Evolutionary conservation across 2,888 invertebrate species (phyloP).

Genomic region (Cetonia aurata): DNA sequence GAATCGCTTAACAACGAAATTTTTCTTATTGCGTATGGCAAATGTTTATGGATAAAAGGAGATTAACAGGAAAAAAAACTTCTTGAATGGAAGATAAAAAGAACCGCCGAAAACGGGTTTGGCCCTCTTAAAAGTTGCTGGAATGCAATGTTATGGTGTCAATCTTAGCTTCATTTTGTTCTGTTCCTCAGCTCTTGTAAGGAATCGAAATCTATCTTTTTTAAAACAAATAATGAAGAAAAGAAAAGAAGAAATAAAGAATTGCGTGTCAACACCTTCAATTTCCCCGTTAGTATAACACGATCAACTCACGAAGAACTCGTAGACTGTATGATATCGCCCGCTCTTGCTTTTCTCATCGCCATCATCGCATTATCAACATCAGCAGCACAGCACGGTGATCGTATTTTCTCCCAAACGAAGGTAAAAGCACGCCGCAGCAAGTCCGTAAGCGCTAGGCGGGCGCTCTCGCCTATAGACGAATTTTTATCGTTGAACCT

Average conservation of each 20-base stretch:
- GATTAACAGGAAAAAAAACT: too few species aligned
- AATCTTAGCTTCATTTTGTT: too few species aligned
- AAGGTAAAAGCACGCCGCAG: constrained; percentile 28
- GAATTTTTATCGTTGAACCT: constrained; percentile 45
- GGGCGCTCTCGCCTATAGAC: constrained; percentile 21
- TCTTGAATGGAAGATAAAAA: too few species aligned
- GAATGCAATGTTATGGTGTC: background rate
- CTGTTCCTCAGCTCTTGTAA: too few species aligned
- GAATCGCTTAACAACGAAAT: too few species aligned
- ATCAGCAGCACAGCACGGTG: background rate
- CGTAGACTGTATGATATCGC: background rate
- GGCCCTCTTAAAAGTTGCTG: too few species aligned
- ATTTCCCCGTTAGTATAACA: constrained; percentile 13
- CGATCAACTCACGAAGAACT: background rate
- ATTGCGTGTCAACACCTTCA: constrained; percentile 5
- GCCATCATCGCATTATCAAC: constrained; percentile 12
- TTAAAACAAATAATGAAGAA: background rate
- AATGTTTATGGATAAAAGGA: too few species aligned
- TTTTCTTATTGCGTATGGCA: too few species aligned
- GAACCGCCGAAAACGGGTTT: too few species aligned
- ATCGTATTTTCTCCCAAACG: constrained; percentile 26
- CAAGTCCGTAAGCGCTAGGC: constrained; percentile 25
- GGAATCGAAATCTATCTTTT: background rate
- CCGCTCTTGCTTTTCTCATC: background rate
- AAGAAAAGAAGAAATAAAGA: constrained; percentile 7